Evolutionary conservation across 2,888 invertebrate genomes (phyloP), one percentile per base, ranked within the genome.

Genomic region (Mythimna lalbum): DNA sequence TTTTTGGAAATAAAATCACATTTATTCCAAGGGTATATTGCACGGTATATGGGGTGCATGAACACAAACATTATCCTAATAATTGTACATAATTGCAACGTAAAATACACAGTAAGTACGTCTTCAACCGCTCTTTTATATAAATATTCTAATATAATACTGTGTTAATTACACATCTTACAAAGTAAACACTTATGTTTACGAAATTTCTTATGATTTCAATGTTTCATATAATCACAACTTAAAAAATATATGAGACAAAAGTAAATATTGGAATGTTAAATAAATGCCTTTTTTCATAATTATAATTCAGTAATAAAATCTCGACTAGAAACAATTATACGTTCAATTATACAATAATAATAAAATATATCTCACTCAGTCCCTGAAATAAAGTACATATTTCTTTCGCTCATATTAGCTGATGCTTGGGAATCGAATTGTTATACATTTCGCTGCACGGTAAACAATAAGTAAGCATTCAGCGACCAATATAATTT

Each of bases 301-400:
- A 72, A 81, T 66, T 63, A 77, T 63, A 81, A 75, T 81, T 76
- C 63, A 64, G 62, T 71, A 71, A 75, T 63, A 76, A 76, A 84
- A 73, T 83, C 72, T 81, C 83, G 85, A 86, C 85, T 86, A 86
- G 85, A 86, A 73, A 76, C 68, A 82, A 82, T 73, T 73, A 84
- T 68, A 80, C 60, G 66, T 74, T 73, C 72, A 80, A 77, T 78
- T 76, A 71, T 65, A 75, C 61, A 69, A 76, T 71, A 67, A 56
- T 49, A 59, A 50, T 74, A 79, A 61, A 57, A 62, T 53, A 74
- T 53, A 78, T 69, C 65, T 81, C 73, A 85, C 65, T 83, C 80
- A 74, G 61, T 71, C 70, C 67, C 61, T 63, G 63, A 73, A 61
- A 47, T 65, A 27, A 67, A 60, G 10, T 73, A 43, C 43, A 43